phyloP scores from a whole-genome alignment of 2,113 vertebrate genomes.

The Pica pica region DNA sequence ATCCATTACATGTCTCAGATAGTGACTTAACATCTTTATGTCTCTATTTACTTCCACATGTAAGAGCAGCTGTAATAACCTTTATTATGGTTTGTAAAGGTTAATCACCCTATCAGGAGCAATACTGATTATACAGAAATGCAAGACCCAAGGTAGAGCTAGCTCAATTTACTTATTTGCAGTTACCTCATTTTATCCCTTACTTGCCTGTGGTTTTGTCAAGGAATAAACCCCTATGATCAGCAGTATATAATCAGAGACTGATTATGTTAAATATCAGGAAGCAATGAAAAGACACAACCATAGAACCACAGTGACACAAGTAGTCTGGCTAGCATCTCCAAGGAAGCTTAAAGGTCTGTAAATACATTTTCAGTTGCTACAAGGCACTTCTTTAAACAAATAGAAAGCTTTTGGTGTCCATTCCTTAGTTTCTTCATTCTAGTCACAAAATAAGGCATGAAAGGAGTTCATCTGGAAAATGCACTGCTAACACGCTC shows the following conservation, averaged over 20 bases:
- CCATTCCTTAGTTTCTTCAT: neutral
- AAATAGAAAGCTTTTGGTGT: neutral
- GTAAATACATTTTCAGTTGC: neutral
- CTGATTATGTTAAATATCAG: neutral
- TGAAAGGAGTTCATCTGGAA: slow-evolving; percentile 3
- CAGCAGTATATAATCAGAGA: neutral
- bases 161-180: neutral
- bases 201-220: neutral
- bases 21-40: neutral
- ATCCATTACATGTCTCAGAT: neutral
- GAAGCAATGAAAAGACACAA: neutral
- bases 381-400: neutral
- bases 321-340: neutral
- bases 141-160: neutral
- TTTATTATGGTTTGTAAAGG: neutral
- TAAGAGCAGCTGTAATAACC: neutral
- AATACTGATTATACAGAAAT: neutral
- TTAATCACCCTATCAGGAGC: neutral
- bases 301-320: neutral
- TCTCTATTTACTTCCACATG: neutral
- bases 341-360: neutral
- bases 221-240: neutral
- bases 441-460: neutral
- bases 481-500: neutral
- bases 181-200: neutral